Evolutionary conservation across 2,113 vertebrate genomes (phyloP).

Genomic region (Pelodiscus sinensis): DNA sequence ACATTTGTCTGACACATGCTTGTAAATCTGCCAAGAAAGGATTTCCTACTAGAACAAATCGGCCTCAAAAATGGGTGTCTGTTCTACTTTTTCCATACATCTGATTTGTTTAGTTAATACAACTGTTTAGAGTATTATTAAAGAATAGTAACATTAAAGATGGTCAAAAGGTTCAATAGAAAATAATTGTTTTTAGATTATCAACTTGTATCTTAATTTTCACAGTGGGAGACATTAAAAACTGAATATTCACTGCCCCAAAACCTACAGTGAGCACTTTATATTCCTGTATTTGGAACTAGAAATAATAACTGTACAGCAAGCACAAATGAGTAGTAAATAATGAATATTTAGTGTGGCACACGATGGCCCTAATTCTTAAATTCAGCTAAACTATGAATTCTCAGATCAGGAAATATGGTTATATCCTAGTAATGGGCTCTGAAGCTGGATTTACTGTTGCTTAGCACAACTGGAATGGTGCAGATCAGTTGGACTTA

Average conservation of each 20-base stretch:
- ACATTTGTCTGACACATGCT: constrained; percentile 75
- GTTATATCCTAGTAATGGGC: neutral
- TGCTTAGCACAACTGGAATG: neutral
- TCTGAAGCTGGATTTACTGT: neutral
- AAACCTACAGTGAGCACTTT: neutral
- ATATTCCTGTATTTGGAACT: neutral
- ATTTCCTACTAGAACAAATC: constrained; percentile 58
- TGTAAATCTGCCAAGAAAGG: constrained; percentile 68
- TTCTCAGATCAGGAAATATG: neutral
- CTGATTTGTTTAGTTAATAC: neutral
- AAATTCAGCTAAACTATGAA: neutral
- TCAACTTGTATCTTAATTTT: accelerated
- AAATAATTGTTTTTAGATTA: accelerated
- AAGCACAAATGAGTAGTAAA: accelerated
- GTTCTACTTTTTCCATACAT: neutral
- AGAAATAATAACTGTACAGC: neutral
- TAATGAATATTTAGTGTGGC: neutral
- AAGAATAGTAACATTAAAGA: neutral
- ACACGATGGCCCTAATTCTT: neutral
- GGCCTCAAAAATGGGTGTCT: constrained; percentile 27
- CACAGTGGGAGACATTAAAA: neutral
- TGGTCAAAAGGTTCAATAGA: neutral
- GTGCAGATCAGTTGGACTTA: neutral
- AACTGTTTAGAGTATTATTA: neutral
- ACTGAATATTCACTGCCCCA: neutral